Percentiles rank a stretch among this genome's conserved stretches.
phyloP scores from a whole-genome alignment of 2,888 invertebrate species.

The Stenodera caucasica region DNA sequence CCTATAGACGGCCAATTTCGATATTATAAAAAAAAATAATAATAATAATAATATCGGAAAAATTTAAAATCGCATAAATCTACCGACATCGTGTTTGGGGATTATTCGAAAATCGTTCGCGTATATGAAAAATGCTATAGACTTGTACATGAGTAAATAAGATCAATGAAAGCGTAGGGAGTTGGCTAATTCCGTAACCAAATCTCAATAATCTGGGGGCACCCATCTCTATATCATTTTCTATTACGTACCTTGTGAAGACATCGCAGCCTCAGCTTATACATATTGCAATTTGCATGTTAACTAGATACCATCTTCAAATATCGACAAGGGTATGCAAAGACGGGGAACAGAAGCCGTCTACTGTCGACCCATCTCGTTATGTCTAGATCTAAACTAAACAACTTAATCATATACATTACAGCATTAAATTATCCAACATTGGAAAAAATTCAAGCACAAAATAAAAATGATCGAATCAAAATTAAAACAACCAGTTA shows the following conservation, averaged over 20 bases:
- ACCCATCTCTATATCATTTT: slow-evolving; percentile 40
- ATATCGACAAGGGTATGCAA: slow-evolving; percentile 48
- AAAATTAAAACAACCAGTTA: slow-evolving; percentile 2
- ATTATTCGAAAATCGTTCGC: slow-evolving; percentile 2
- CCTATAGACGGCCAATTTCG: not conserved
- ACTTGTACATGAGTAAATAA: slow-evolving; percentile 2
- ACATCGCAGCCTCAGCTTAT: slow-evolving; percentile 45
- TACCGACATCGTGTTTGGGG: slow-evolving; percentile 2
- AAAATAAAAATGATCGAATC: slow-evolving; percentile 18
- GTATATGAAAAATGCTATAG: not conserved
- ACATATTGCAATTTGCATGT: slow-evolving; percentile 55
- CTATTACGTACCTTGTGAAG: slow-evolving; percentile 44
- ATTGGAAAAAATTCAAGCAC: not conserved
- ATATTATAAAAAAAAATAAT: not conserved
- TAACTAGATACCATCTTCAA: slow-evolving; percentile 56
- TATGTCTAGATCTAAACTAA: slow-evolving; percentile 38
- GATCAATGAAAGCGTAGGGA: slow-evolving; percentile 9
- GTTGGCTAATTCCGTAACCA: slow-evolving; percentile 34
- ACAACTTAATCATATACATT: slow-evolving; percentile 45
- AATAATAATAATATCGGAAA: not conserved
- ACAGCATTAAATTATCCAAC: slow-evolving; percentile 17
- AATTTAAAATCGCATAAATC: not conserved
- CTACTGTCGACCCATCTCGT: slow-evolving; percentile 35
- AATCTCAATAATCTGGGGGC: slow-evolving; percentile 37
- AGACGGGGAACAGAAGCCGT: slow-evolving; percentile 28